Conservation (phyloP, 2,113 vertebrate species). For the Panthera tigris region DNA sequence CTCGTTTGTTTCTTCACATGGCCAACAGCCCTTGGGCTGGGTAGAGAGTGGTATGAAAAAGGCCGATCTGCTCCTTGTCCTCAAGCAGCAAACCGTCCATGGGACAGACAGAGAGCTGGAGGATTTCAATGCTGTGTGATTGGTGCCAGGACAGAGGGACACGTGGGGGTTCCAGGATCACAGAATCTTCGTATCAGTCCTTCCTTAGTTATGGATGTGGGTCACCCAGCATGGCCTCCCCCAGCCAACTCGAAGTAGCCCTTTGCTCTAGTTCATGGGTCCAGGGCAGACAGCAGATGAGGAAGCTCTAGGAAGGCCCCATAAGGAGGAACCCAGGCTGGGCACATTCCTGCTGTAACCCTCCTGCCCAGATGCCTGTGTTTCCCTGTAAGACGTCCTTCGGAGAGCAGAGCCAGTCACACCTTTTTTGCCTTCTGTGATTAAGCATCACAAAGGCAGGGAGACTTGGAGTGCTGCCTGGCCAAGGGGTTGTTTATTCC, state of each 20-base stretch:
- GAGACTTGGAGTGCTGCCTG: constrained; percentile 31
- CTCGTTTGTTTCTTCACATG: not conserved
- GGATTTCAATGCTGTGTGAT: not conserved
- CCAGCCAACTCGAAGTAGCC: not conserved
- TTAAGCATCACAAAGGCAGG: not conserved
- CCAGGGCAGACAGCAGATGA: not conserved
- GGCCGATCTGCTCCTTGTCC: not conserved
- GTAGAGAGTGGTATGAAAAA: not conserved
- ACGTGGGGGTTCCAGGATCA: not conserved
- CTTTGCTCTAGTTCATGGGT: not conserved
- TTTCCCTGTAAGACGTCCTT: not conserved
- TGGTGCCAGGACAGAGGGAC: not conserved
- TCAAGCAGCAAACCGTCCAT: not conserved
- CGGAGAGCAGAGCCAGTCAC: not conserved
- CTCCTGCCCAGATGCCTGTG: not conserved
- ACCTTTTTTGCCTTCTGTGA: not conserved
- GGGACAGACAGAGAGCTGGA: not conserved
- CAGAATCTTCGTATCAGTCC: not conserved
- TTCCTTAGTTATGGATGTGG: not conserved
- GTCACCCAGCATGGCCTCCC: not conserved
- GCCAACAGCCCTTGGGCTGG: not conserved
- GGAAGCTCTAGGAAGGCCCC: not conserved
- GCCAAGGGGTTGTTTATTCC: constrained; percentile 44
- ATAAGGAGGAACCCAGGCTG: not conserved
- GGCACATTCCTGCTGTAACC: not conserved